phyloP scores from a whole-genome alignment of 2,888 invertebrate species.

The Eilema depressum region DNA sequence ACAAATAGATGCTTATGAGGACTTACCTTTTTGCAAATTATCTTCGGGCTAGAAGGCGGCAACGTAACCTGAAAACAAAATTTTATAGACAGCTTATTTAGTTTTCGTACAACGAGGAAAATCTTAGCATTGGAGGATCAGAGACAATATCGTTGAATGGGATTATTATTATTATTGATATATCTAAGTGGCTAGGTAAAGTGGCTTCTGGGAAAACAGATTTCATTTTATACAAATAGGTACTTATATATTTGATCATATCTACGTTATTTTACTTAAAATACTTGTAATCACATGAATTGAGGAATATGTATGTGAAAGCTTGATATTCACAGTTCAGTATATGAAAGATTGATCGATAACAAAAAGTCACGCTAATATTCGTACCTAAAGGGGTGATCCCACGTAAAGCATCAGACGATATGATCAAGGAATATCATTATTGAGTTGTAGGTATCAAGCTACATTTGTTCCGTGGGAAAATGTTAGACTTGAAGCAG shows the following conservation, averaged over 20 bases:
- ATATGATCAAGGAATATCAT: too few relatives aligned
- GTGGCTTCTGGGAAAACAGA: constrained; percentile 33
- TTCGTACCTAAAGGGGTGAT: neutral
- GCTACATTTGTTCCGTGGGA: neutral
- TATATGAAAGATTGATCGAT: neutral
- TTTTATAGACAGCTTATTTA: constrained; percentile 69
- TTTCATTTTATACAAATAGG: constrained; percentile 32
- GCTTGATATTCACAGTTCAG: neutral
- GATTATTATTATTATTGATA: constrained; percentile 56
- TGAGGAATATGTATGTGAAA: neutral
- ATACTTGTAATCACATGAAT: neutral
- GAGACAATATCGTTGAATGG: constrained; percentile 50
- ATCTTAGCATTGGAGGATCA: constrained; percentile 54
- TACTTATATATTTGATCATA: too few relatives aligned
- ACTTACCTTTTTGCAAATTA: constrained; percentile 83
- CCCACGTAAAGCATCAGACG: too few relatives aligned
- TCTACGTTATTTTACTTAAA: too few relatives aligned
- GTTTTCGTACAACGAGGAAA: constrained; percentile 51
- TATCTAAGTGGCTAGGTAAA: constrained; percentile 22
- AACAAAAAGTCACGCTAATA: neutral
- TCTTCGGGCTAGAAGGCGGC: constrained; percentile 72
- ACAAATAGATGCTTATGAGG: constrained; percentile 74
- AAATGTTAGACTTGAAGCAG: neutral
- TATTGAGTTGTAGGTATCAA: neutral
- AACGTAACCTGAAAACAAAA: constrained; percentile 79